These are phyloP conservation scores for Netelia inedita DNA, from an alignment of 2,888 invertebrate species.

Conservation along the genomic window DNA sequence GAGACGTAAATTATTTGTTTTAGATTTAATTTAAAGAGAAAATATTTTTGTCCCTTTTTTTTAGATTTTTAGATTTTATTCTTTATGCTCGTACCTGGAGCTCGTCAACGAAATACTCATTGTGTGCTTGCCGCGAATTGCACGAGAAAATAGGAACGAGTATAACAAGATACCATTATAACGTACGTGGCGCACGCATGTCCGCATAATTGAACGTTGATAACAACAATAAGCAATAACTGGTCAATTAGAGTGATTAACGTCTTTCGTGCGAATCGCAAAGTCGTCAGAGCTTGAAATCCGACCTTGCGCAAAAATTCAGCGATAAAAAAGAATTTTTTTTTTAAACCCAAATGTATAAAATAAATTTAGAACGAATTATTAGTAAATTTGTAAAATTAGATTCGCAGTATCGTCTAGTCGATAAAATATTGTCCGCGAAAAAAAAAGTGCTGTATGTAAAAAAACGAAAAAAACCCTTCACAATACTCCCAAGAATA, in stretches of 20 bases:
- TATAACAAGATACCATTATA: constrained; percentile 25
- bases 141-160: constrained; percentile 29
- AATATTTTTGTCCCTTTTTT: not conserved
- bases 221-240: constrained; percentile 50
- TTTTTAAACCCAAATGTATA: not conserved
- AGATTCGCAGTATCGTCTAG: constrained; percentile 58
- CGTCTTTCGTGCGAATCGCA: constrained; percentile 48
- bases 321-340: constrained; percentile 10
- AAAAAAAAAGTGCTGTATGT: not conserved
- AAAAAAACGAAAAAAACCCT: constrained; percentile 18
- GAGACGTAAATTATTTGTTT: not conserved
- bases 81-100: not conserved
- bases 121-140: constrained; percentile 20
- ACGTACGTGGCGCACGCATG: constrained; percentile 15
- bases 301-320: constrained; percentile 23
- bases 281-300: constrained; percentile 41
- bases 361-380: constrained; percentile 9
- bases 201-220: constrained; percentile 40
- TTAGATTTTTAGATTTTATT: not conserved
- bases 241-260: constrained; percentile 63
- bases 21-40: not conserved
- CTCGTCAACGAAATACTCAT: constrained; percentile 21
- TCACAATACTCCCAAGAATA: constrained; percentile 57
- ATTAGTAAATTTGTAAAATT: constrained; percentile 1
- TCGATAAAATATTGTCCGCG: constrained; percentile 48